Conservation (phyloP, 2,113 vertebrate genomes). For the Dicerorhinus sumatrensis region DNA sequence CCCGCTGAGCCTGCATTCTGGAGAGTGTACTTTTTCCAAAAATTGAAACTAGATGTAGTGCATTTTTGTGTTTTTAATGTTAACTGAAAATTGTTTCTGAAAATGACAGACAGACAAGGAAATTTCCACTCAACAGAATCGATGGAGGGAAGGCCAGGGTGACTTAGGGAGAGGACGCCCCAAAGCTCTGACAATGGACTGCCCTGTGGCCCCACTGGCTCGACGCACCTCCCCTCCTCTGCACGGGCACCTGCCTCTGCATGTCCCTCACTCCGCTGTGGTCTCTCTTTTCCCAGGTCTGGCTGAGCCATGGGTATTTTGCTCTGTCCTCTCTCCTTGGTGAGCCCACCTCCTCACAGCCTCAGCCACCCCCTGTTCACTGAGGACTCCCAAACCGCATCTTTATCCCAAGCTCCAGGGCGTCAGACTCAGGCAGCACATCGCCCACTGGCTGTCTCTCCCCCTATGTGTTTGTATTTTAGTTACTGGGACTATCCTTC, state of each 20-base stretch:
- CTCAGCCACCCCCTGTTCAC: background rate
- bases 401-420: rapidly evolving
- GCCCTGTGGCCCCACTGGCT: rapidly evolving
- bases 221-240: rapidly evolving
- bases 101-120: background rate
- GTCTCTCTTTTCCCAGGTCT: background rate
- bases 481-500: background rate
- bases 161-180: background rate
- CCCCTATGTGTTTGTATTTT: rapidly evolving
- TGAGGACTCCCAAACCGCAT: rapidly evolving
- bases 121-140: background rate
- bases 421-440: rapidly evolving
- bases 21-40: background rate
- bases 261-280: rapidly evolving
- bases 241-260: too few species aligned
- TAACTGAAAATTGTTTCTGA: background rate
- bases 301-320: rapidly evolving
- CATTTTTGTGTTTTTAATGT: background rate
- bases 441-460: rapidly evolving
- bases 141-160: rapidly evolving
- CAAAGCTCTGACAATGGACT: rapidly evolving
- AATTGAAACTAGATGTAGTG: background rate
- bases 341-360: background rate
- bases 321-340: background rate
- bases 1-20: background rate